Evolutionary conservation across 2,888 invertebrate species (phyloP).

Genomic region (Tetrapedia diversipes): DNA sequence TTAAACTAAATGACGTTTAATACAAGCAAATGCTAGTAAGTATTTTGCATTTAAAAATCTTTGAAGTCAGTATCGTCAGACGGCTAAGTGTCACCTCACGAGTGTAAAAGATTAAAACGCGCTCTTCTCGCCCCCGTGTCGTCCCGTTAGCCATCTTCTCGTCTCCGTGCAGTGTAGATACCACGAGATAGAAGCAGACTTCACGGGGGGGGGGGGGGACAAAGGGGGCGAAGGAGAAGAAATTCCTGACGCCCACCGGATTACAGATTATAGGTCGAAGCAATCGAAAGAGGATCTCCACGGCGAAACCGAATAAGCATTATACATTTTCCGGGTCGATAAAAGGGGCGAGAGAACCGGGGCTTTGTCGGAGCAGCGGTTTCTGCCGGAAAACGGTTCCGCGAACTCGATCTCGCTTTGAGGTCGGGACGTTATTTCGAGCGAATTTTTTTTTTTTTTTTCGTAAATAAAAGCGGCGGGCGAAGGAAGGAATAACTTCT

Average conservation of each 20-base stretch:
- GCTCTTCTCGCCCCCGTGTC: too few species aligned
- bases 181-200: conserved; percentile 4
- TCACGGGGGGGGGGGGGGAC: background rate
- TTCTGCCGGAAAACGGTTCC: background rate
- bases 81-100: too few species aligned
- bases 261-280: conserved; percentile 49
- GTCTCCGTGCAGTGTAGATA: too few species aligned
- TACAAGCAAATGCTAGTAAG: too few species aligned
- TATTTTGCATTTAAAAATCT: too few species aligned
- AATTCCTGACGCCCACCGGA: conserved; percentile 45
- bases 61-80: too few species aligned
- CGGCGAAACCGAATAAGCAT: conserved; percentile 47
- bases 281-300: conserved; percentile 48
- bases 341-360: background rate
- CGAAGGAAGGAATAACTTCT: background rate
- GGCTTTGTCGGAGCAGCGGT: conserved; percentile 24
- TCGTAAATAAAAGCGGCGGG: background rate
- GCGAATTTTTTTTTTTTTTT: conserved; percentile 18
- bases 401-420: conserved; percentile 9
- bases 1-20: too few species aligned
- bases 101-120: too few species aligned
- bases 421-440: conserved; percentile 19
- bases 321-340: conserved; percentile 39
- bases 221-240: background rate
- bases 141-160: too few species aligned